Evolutionary conservation across 2,113 vertebrate species (phyloP).

Genomic region (Ammodytes dubius): DNA sequence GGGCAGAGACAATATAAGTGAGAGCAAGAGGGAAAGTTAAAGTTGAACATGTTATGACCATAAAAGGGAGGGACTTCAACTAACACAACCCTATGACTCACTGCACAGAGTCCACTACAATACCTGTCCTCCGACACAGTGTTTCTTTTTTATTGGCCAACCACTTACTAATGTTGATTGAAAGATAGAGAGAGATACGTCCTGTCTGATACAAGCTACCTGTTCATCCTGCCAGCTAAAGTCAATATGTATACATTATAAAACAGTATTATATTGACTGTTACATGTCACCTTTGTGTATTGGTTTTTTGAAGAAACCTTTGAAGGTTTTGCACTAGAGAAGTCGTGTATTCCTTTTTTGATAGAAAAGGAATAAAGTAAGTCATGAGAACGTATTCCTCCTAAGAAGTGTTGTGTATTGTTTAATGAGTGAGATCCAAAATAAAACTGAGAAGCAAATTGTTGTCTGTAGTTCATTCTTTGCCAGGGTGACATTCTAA

Average conservation of each 20-base stretch:
- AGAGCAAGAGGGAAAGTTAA: background rate
- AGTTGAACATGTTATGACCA: background rate
- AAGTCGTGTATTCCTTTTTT: background rate
- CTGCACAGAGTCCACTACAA: too few relatives aligned
- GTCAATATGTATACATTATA: background rate
- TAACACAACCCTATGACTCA: background rate
- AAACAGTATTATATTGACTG: background rate
- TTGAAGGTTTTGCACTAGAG: too few relatives aligned
- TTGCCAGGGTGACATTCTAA: too few relatives aligned
- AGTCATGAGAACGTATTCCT: background rate
- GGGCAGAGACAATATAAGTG: background rate
- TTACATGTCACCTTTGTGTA: background rate
- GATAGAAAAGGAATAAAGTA: background rate
- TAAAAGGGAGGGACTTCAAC: background rate
- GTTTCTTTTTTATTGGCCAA: too few relatives aligned
- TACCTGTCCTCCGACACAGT: too few relatives aligned
- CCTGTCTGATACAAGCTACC: slow-evolving; percentile 4
- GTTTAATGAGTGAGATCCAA: too few relatives aligned
- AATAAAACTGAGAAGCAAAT: too few relatives aligned
- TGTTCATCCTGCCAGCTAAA: background rate
- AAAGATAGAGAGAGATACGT: background rate
- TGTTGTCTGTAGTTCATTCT: too few relatives aligned
- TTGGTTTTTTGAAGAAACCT: background rate
- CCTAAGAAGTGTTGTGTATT: too few relatives aligned
- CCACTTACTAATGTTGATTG: background rate